A percentile compares a stretch with the other conserved stretches of the same genome.
phyloP scores from a whole-genome alignment of 2,113 vertebrate species.

The Sphaerodactylus townsendi region DNA sequence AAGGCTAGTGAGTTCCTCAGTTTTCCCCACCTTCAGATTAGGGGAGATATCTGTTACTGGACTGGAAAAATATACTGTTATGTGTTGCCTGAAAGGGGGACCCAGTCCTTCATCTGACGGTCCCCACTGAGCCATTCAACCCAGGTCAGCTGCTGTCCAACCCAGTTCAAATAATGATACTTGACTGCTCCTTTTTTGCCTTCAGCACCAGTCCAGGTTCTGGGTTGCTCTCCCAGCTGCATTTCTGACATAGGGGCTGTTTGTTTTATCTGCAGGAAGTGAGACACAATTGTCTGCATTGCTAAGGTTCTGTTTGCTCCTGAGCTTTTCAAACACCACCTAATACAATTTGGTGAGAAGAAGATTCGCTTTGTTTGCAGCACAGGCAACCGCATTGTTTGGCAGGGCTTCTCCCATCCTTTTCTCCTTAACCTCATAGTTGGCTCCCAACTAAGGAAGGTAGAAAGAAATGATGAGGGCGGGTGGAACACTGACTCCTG shows the following conservation, averaged over 20 bases:
- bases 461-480: no score
- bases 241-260: background rate
- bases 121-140: no score
- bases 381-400: conserved; percentile 3
- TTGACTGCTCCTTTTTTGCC: background rate
- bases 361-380: conserved; percentile 6
- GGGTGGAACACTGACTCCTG: background rate
- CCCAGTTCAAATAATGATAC: background rate
- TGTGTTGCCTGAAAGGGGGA: background rate
- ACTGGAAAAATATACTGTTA: background rate
- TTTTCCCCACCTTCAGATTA: conserved; percentile 40
- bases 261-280: background rate
- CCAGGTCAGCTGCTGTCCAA: no score
- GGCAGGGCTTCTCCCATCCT: background rate
- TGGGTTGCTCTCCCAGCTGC: background rate
- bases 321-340: background rate
- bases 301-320: background rate
- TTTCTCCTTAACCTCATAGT: background rate
- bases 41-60: background rate
- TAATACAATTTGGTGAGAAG: background rate
- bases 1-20: background rate
- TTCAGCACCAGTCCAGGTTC: background rate
- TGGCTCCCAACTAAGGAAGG: background rate
- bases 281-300: background rate
- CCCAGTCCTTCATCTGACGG: no score